Evolutionary conservation across 2,113 vertebrate genomes (phyloP), one percentile per base, ranked within the genome.

Genomic region (Dicerorhinus sumatrensis): DNA sequence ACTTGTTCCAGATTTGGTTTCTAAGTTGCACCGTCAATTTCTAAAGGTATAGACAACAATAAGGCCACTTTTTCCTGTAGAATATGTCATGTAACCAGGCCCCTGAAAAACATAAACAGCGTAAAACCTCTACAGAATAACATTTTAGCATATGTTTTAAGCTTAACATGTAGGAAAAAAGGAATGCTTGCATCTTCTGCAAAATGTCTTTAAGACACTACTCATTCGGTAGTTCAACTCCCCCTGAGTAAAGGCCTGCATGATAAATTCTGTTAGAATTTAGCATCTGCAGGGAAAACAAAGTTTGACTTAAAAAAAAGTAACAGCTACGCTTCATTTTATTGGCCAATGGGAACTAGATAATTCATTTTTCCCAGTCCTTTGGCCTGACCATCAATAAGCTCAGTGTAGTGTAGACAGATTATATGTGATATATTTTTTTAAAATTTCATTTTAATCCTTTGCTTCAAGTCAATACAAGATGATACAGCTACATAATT

Each of bases 1-100:
- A 96, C 17, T 96, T 70, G 51, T 73, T 82, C 58, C 82, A 96
- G 62, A 82, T 69, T 91, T 85, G 48, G 46, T 72, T 95, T 85
- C 70, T 79, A 84, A 73, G 6, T 75, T 92, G n/a, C 10, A 63
- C 48, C 27, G 27, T 7, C 29, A 17, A 33, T 94, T 91, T 95
- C 67, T 91, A 80, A 77, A 95, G 29, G 39, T 39, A 36, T 16
- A 82, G 18, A 54, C 0, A 42, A 42, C 56, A 81, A 51, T 21
- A 58, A 80, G 36, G 17, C 27, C 5, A 82, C 14, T 3, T 33
- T 77, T 25, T 27, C 39, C 10, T 85, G 48, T 27, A 60, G 33
- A 89, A 83, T 11, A 48, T 86, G 39, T 65, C 58, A 77, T 4
- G 2, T 56, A 82, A 62, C 7, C 1, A n/a, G 58, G 51, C 21